These are phyloP conservation scores for Agapostemon virescens DNA, from an alignment of 2,888 invertebrate genomes.

Conservation along the genomic window DNA sequence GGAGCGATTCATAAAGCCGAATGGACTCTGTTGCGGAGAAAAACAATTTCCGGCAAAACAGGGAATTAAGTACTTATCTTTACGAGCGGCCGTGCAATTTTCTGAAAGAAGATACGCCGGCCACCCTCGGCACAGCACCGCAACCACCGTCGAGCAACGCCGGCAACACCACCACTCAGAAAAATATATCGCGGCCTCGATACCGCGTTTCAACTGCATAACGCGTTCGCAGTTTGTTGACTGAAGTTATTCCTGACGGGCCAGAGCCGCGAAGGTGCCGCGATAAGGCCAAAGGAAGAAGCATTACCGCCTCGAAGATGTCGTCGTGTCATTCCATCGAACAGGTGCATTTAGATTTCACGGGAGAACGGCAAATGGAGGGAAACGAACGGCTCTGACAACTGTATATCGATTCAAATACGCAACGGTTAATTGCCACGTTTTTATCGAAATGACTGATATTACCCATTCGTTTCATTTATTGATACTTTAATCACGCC, in stretches of 20 bases:
- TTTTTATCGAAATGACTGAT: constrained; percentile 26
- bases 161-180: constrained; percentile 19
- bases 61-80: constrained; percentile 67
- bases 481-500: constrained; percentile 10
- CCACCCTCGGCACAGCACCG: constrained; percentile 28
- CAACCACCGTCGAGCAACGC: background rate
- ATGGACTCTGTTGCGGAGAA: constrained; percentile 49
- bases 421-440: constrained; percentile 25
- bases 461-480: constrained; percentile 11
- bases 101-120: constrained; percentile 62
- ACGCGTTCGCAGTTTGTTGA: constrained; percentile 43
- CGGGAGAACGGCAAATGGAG: background rate
- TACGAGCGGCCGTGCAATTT: constrained; percentile 62
- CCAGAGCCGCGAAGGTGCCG: background rate
- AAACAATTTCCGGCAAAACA: constrained; percentile 65
- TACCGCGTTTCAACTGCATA: constrained; percentile 53
- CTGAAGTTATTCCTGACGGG: constrained; percentile 46
- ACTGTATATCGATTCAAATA: constrained; percentile 5
- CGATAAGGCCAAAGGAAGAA: constrained; percentile 44
- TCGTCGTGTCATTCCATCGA: constrained; percentile 31
- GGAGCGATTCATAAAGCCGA: constrained; percentile 58
- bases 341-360: constrained; percentile 39
- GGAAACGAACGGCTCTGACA: constrained; percentile 15
- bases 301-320: constrained; percentile 33
- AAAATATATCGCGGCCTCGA: constrained; percentile 63